These are phyloP conservation scores for Mirza zaza DNA, from an alignment of 2,113 vertebrate species.

Conservation along the genomic window DNA sequence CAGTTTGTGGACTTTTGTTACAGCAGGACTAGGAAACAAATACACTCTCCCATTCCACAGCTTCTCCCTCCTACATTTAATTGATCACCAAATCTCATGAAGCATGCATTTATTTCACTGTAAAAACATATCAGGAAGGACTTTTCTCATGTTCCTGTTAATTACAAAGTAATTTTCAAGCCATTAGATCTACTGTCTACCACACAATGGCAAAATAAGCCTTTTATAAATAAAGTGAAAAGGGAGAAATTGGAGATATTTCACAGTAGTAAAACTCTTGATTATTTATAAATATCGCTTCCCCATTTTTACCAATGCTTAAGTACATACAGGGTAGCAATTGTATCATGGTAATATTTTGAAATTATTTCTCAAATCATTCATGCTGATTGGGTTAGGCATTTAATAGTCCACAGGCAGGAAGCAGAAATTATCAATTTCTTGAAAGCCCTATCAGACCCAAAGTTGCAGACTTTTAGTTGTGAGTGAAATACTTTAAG, in stretches of 20 bases:
- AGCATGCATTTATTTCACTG: neutral
- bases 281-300: neutral
- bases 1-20: neutral
- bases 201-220: neutral
- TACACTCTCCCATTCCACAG: neutral
- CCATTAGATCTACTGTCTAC: neutral
- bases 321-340: neutral
- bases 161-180: constrained; percentile 11
- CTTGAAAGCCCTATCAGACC: neutral
- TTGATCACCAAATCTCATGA: neutral
- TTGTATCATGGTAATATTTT: neutral
- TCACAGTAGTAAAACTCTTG: neutral
- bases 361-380: neutral
- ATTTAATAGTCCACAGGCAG: neutral
- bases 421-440: neutral
- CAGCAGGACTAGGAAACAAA: neutral
- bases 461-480: neutral
- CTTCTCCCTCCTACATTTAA: neutral
- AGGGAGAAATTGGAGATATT: neutral
- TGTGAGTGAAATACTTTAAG: neutral
- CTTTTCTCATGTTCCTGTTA: neutral
- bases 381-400: neutral
- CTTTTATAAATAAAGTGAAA: neutral
- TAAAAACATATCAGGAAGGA: neutral
- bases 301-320: neutral